Percentiles rank a stretch among this genome's conserved stretches.
These are phyloP conservation scores for Cephalopholis sonnerati DNA, from an alignment of 2,113 vertebrate species.

Conservation along the genomic window DNA sequence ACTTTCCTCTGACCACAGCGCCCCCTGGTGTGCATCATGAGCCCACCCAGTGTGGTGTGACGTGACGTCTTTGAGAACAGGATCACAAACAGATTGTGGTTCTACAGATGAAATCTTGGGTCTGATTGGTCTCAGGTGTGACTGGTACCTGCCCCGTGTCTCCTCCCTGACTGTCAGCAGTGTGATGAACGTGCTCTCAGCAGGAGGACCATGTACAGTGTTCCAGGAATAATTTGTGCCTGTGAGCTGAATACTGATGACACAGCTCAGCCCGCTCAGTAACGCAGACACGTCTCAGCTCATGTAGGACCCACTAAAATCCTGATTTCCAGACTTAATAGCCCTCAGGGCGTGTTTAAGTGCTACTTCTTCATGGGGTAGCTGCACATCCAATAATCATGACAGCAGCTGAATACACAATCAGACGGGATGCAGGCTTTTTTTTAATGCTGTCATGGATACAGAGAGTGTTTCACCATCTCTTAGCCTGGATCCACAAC, in stretches of 20 bases:
- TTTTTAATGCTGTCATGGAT: too few species aligned
- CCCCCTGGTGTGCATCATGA: too few species aligned
- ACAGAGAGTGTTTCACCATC: too few species aligned
- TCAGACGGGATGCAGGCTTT: not conserved
- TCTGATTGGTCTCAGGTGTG: too few species aligned
- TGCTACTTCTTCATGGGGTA: not conserved
- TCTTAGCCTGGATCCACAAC: too few species aligned
- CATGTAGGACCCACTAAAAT: not conserved
- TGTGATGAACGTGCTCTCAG: not conserved
- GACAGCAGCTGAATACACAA: not conserved
- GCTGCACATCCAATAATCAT: not conserved
- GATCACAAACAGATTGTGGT: too few species aligned
- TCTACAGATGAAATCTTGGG: too few species aligned
- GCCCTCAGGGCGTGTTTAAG: slow-evolving; percentile 5
- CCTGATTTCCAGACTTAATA: slow-evolving; percentile 11
- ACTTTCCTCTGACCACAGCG: too few species aligned
- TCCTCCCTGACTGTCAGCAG: too few species aligned
- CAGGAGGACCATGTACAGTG: not conserved
- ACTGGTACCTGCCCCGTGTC: too few species aligned
- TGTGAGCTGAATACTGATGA: slow-evolving; percentile 24
- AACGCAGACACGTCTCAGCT: slow-evolving; percentile 1
- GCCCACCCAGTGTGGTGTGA: too few species aligned
- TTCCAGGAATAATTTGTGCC: not conserved
- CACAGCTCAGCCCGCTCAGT: not conserved
- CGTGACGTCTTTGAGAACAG: too few species aligned